phyloP scores from a whole-genome alignment of 2,888 invertebrate genomes.

The Brachypterus glaber region DNA sequence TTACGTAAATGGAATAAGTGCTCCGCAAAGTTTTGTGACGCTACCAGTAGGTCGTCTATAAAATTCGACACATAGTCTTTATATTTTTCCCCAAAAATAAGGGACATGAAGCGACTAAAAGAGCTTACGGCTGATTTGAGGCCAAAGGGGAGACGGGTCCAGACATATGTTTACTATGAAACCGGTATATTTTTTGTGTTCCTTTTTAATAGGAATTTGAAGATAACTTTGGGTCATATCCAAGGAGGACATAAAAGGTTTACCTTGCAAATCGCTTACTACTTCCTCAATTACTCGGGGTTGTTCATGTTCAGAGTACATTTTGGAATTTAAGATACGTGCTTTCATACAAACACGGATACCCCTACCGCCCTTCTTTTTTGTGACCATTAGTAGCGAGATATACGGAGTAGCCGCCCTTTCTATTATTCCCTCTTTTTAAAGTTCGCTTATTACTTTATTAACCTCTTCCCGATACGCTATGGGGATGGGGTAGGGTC shows the following conservation, averaged over 20 bases:
- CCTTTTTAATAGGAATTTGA: slow-evolving; percentile 19
- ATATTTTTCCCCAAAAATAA: slow-evolving; percentile 1
- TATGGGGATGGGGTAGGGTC: slow-evolving; percentile 8
- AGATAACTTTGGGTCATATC: slow-evolving; percentile 24
- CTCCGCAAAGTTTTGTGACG: too few relatives aligned
- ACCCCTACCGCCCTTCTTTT: slow-evolving; percentile 7
- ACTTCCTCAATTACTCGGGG: slow-evolving; percentile 16
- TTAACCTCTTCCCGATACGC: slow-evolving; percentile 9
- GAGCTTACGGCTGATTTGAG: slow-evolving; percentile 14
- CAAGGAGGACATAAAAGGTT: slow-evolving; percentile 15
- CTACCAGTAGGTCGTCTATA: too few relatives aligned
- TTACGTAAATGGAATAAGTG: too few relatives aligned
- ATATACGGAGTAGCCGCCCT: slow-evolving; percentile 7
- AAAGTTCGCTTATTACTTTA: slow-evolving; percentile 4
- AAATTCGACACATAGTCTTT: slow-evolving; percentile 2
- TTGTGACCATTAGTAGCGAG: too few relatives aligned
- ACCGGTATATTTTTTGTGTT: slow-evolving; percentile 20
- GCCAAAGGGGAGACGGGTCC: slow-evolving; percentile 17
- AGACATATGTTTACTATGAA: slow-evolving; percentile 22
- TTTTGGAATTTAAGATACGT: slow-evolving; percentile 10
- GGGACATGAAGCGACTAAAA: slow-evolving; percentile 16
- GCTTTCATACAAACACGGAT: slow-evolving; percentile 12
- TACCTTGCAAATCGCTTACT: slow-evolving; percentile 15
- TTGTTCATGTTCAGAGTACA: slow-evolving; percentile 13
- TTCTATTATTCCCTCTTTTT: slow-evolving; percentile 9